phyloP scores from a whole-genome alignment of 2,888 invertebrate species.

The Noctua pronuba region DNA sequence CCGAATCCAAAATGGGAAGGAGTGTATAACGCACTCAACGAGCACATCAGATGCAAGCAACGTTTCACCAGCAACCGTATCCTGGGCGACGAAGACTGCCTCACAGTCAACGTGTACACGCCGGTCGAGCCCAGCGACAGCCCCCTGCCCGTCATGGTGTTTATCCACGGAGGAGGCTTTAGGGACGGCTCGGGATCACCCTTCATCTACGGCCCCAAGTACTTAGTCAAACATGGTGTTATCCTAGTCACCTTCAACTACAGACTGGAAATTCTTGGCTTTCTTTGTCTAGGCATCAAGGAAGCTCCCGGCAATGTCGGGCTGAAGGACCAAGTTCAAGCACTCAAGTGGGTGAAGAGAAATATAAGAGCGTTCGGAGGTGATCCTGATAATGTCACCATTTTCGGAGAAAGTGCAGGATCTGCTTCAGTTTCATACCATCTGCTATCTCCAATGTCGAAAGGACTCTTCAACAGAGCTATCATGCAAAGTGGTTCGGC shows the following conservation, averaged over 20 bases:
- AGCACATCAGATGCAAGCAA: slow-evolving; percentile 82
- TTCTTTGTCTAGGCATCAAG: slow-evolving; percentile 83
- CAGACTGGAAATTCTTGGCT: slow-evolving; percentile 84
- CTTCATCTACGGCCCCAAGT: slow-evolving; percentile 83
- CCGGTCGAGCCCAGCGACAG: slow-evolving; percentile 68
- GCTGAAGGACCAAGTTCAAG: slow-evolving; percentile 85
- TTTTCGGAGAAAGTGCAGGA: slow-evolving; percentile 88
- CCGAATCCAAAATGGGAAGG: slow-evolving; percentile 80
- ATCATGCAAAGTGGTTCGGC: slow-evolving; percentile 86
- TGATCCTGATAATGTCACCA: slow-evolving; percentile 82
- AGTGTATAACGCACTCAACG: slow-evolving; percentile 77
- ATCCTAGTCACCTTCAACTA: slow-evolving; percentile 86
- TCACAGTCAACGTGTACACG: slow-evolving; percentile 83
- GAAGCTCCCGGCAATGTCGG: slow-evolving; percentile 86
- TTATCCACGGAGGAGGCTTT: slow-evolving; percentile 87
- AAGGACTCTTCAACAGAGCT: slow-evolving; percentile 82
- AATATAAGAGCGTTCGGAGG: slow-evolving; percentile 84
- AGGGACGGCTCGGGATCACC: slow-evolving; percentile 84
- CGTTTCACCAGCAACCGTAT: slow-evolving; percentile 75
- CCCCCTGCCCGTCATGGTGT: slow-evolving; percentile 84
- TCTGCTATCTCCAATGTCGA: slow-evolving; percentile 83
- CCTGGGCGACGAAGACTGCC: slow-evolving; percentile 82
- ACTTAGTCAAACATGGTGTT: slow-evolving; percentile 79
- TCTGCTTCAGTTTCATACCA: slow-evolving; percentile 83
- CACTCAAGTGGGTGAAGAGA: slow-evolving; percentile 81